Evolutionary conservation across 2,113 vertebrate species (phyloP).

Genomic region (Thunnus thynnus): DNA sequence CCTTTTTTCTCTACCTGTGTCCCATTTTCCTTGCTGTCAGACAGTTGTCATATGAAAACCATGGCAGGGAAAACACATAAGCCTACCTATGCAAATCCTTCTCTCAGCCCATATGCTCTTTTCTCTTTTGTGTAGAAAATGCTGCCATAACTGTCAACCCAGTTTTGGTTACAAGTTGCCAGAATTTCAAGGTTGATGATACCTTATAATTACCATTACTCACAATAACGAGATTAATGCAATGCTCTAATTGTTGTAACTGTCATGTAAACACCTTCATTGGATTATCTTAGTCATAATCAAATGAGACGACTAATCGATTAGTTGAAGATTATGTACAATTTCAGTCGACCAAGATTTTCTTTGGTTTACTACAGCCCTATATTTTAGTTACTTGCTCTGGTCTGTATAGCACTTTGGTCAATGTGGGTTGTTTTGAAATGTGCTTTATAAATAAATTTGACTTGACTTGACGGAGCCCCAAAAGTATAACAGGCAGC

Average conservation of each 20-base stretch:
- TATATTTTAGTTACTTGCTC: too few relatives aligned
- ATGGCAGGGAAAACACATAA: slow-evolving; percentile 72
- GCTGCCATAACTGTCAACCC: slow-evolving; percentile 34
- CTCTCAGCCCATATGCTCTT: slow-evolving; percentile 46
- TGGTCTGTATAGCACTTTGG: too few relatives aligned
- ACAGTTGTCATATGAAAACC: slow-evolving; percentile 79
- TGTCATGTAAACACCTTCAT: background rate
- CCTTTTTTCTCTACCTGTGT: slow-evolving; percentile 67
- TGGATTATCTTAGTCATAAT: slow-evolving; percentile 10
- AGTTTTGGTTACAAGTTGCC: slow-evolving; percentile 2
- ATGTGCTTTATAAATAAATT: too few relatives aligned
- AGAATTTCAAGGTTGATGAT: slow-evolving; percentile 2
- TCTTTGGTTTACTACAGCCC: too few relatives aligned
- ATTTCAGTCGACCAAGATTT: too few relatives aligned
- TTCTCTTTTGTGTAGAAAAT: slow-evolving; percentile 25
- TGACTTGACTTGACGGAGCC: slow-evolving; percentile 8
- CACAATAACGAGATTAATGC: background rate
- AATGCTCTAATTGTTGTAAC: background rate
- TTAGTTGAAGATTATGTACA: too few relatives aligned
- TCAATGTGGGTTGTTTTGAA: too few relatives aligned
- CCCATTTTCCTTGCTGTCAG: slow-evolving; percentile 78
- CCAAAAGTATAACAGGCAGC: background rate
- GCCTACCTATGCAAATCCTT: slow-evolving; percentile 78
- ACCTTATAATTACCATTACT: slow-evolving; percentile 27
- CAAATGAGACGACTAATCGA: background rate